Evolutionary conservation across 2,797 vertebrate genomes (phyloP), one percentile per base, ranked within the genome.

Genomic region (Rhinichthys osculus): DNA sequence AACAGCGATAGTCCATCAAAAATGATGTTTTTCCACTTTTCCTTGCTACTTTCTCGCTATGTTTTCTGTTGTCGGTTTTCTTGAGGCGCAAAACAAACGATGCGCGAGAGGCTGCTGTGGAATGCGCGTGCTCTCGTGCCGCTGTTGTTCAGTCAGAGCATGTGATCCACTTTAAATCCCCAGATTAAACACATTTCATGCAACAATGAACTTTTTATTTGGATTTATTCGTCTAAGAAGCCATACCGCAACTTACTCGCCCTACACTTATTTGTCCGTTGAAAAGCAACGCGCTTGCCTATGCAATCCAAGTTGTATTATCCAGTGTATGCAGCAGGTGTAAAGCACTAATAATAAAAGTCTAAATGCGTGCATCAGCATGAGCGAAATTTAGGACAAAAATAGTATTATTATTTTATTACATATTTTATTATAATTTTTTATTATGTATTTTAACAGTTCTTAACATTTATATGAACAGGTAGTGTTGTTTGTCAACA

Each of bases 131-230:
- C 35, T 78, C 80, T 85, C 85, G 71, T 86, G 47, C 69, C 76
- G 88, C 59, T 67, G 74, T 71, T 47, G 83, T 77, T 82, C 88
- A 19, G 85, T 86, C 91, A 57, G 92, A 92, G 85, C 95, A 95
- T 94, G 95, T 96, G 95, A 95, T 93, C 92, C 87, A 44, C 87
- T 87, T 92, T 85, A 93, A 94, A 94, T 90, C 93, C 80, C 83
- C 92, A 92, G 93, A 94, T 95, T 95, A 94, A 90, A 93, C 64
- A 64, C 81, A 44, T 94, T 90, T 70, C 90, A 47, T 85, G 44
- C 92, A 94, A 87, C 86, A 86, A 95, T 93, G 87, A 35, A 91
- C 86, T 93, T 94, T 92, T 90, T 92, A 93, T 88, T 71, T 78
- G 92, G 91, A 92, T 89, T 88, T 89, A 91, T 87, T 88, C 88